phyloP scores from a whole-genome alignment of 2,113 vertebrate genomes.

The Actenoides hombroni region DNA sequence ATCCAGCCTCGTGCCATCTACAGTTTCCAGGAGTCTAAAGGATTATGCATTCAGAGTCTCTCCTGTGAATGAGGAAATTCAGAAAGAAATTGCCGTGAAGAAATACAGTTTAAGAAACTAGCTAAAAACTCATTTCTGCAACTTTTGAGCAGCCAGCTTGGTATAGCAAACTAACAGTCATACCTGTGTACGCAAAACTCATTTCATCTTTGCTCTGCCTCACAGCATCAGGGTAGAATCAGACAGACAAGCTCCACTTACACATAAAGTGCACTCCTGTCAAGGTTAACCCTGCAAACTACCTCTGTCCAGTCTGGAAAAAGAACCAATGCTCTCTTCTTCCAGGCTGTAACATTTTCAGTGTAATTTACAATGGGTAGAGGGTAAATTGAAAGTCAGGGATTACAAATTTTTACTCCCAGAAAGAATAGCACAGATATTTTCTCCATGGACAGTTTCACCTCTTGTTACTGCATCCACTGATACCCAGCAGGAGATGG shows the following conservation, averaged over 20 bases:
- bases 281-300: background rate
- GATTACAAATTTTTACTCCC: background rate
- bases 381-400: background rate
- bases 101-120: background rate
- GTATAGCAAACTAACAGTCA: background rate
- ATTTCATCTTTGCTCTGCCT: background rate
- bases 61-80: background rate
- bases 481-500: background rate
- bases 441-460: background rate
- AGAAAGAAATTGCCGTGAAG: background rate
- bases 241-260: background rate
- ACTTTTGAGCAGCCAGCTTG: background rate
- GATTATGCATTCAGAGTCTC: background rate
- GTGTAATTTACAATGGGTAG: background rate
- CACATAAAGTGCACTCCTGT: background rate
- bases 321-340: background rate
- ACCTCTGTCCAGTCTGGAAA: background rate
- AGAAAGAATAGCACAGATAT: background rate
- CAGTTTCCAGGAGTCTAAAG: background rate
- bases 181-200: background rate
- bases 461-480: background rate
- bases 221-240: background rate
- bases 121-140: background rate
- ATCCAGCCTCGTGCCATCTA: background rate
- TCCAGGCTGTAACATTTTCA: background rate